Evolutionary conservation across 1,140 invertebrate genomes (phyloP).

Genomic region (Micrasema longulum): DNA sequence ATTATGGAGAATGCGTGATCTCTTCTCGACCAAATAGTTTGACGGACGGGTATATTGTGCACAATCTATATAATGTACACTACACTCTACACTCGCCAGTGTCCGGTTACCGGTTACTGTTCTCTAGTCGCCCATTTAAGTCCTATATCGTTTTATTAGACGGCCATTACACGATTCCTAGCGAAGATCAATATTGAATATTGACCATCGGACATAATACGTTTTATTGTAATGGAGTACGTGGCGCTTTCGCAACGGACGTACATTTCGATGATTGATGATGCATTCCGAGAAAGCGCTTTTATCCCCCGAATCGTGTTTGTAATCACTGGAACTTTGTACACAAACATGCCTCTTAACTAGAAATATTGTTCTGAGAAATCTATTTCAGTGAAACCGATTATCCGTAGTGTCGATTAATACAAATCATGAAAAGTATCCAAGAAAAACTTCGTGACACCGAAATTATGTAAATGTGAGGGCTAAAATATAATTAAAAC

Average conservation of each 20-base stretch:
- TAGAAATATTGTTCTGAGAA: too few species aligned
- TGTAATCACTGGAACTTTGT: constrained; percentile 2
- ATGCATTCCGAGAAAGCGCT: constrained; percentile 29
- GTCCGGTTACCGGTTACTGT: neutral
- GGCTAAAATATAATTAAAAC: too few species aligned
- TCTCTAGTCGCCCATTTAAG: constrained; percentile 1
- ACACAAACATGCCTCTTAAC: too few species aligned
- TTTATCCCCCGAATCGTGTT: constrained; percentile 22
- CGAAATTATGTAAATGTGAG: too few species aligned
- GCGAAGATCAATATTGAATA: constrained; percentile 41
- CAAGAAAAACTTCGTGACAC: too few species aligned
- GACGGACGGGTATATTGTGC: too few species aligned
- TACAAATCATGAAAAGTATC: too few species aligned
- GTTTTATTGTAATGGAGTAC: constrained; percentile 34
- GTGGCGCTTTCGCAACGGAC: constrained; percentile 25
- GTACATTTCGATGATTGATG: constrained; percentile 37
- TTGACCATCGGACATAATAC: constrained; percentile 32
- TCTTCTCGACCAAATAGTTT: too few species aligned
- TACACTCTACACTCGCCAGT: too few species aligned
- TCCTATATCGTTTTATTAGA: constrained; percentile 20
- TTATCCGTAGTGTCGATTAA: too few species aligned
- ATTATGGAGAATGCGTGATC: too few species aligned
- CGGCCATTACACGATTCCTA: constrained; percentile 29
- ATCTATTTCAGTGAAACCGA: too few species aligned
- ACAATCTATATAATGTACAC: neutral